Conservation (phyloP, 2,113 vertebrate species). For the Porphyrio hochstetteri region DNA sequence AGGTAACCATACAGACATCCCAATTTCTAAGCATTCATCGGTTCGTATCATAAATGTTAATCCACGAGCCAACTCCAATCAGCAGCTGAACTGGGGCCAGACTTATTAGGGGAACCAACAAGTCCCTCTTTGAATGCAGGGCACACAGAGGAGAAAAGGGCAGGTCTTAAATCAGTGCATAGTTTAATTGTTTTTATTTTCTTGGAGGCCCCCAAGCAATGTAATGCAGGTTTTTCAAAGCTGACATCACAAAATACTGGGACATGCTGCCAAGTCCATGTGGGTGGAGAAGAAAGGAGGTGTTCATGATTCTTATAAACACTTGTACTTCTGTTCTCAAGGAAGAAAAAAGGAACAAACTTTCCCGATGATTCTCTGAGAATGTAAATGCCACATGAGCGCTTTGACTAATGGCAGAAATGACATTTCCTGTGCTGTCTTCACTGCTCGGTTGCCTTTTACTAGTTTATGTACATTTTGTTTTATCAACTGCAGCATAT, state of each 20-base stretch:
- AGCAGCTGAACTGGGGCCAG: not conserved
- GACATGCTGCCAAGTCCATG: slow-evolving; percentile 30
- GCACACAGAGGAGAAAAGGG: not conserved
- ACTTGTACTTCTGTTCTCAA: slow-evolving; percentile 26
- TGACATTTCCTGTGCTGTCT: slow-evolving; percentile 59
- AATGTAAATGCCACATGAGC: not conserved
- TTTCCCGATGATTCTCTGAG: not conserved
- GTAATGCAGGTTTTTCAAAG: slow-evolving; percentile 26
- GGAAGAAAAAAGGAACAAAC: slow-evolving; percentile 4
- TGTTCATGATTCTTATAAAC: slow-evolving; percentile 35
- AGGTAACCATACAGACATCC: not conserved
- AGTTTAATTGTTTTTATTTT: slow-evolving; percentile 45
- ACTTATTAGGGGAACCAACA: not conserved
- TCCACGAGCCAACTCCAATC: not conserved
- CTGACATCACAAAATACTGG: slow-evolving; percentile 40
- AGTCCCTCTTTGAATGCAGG: not conserved
- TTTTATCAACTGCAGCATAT: slow-evolving; percentile 33
- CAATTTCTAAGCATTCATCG: not conserved
- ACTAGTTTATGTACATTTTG: slow-evolving; percentile 51
- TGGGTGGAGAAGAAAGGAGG: slow-evolving; percentile 50
- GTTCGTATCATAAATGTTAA: not conserved
- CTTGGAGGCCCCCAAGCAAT: not conserved
- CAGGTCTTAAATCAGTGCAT: not conserved
- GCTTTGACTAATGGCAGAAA: not conserved
- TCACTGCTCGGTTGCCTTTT: slow-evolving; percentile 17